Conservation (phyloP, 2,797 vertebrate species). For the Sardinella longiceps region DNA sequence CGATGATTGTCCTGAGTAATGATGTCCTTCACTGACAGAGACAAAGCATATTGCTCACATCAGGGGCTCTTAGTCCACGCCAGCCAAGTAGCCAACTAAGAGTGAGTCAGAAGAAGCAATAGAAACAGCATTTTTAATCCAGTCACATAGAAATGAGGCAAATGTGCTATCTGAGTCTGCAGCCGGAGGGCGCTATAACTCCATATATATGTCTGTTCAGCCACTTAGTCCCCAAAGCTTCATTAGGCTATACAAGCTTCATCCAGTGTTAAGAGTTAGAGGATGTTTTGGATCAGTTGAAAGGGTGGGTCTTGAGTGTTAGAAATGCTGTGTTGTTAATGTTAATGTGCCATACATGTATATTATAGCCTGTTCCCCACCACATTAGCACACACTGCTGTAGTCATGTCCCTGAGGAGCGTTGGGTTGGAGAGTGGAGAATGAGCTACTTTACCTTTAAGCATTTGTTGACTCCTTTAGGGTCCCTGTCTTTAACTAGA, state of each 20-base stretch:
- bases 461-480: constrained; percentile 58
- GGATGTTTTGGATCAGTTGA: neutral
- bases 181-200: neutral
- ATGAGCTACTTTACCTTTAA: constrained; percentile 60
- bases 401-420: neutral
- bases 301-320: neutral
- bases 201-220: neutral
- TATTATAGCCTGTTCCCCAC: neutral
- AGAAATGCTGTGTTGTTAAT: no score
- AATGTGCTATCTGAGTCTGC: neutral
- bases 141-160: neutral
- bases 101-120: neutral
- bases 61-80: neutral
- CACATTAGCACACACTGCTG: neutral
- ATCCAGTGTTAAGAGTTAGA: neutral
- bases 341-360: no score
- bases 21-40: neutral
- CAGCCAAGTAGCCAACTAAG: neutral
- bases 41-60: neutral
- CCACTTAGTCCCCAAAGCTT: neutral
- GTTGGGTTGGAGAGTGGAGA: neutral
- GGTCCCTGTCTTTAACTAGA: constrained; percentile 58
- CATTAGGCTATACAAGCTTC: neutral
- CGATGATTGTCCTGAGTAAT: neutral
- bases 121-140: neutral